These are phyloP conservation scores for Iselma pallidipennis DNA, from an alignment of 2,888 invertebrate genomes.

Conservation along the genomic window DNA sequence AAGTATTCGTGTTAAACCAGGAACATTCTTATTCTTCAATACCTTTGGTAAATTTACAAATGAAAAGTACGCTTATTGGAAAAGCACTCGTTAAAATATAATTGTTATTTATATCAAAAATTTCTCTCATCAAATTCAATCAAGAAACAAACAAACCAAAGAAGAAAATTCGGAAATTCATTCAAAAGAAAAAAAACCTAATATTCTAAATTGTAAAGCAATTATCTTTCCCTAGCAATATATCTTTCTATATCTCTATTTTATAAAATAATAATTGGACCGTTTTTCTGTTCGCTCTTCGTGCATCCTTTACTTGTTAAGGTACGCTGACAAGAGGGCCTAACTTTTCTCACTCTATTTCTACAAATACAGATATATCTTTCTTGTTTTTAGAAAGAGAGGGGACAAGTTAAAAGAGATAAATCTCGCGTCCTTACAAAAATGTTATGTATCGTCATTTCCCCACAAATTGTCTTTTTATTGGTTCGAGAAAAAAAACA, in stretches of 20 bases:
- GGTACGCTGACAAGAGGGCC: too few species aligned
- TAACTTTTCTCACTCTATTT: too few species aligned
- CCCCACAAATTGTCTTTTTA: not conserved
- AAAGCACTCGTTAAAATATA: conserved; percentile 13
- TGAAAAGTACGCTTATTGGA: conserved; percentile 24
- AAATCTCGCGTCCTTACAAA: too few species aligned
- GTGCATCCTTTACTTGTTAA: conserved; percentile 5
- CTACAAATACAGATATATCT: conserved; percentile 15
- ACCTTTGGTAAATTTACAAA: conserved; percentile 13
- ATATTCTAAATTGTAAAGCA: conserved; percentile 57
- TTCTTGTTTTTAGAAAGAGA: too few species aligned
- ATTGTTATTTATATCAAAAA: conserved; percentile 11
- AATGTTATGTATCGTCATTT: not conserved
- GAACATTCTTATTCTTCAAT: conserved; percentile 28
- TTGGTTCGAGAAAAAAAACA: conserved; percentile 1
- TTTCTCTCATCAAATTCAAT: conserved; percentile 11
- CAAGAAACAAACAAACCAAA: too few species aligned
- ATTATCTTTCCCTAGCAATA: conserved; percentile 54
- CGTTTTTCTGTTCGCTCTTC: conserved; percentile 1
- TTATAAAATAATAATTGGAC: not conserved
- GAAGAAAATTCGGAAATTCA: conserved; percentile 12
- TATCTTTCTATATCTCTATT: conserved; percentile 20
- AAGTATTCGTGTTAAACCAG: conserved; percentile 14
- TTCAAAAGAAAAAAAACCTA: conserved; percentile 34
- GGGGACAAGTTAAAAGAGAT: too few species aligned